These are phyloP conservation scores for Drosophila micromelanica DNA, from an alignment of 1,140 invertebrate species.

Conservation along the genomic window DNA sequence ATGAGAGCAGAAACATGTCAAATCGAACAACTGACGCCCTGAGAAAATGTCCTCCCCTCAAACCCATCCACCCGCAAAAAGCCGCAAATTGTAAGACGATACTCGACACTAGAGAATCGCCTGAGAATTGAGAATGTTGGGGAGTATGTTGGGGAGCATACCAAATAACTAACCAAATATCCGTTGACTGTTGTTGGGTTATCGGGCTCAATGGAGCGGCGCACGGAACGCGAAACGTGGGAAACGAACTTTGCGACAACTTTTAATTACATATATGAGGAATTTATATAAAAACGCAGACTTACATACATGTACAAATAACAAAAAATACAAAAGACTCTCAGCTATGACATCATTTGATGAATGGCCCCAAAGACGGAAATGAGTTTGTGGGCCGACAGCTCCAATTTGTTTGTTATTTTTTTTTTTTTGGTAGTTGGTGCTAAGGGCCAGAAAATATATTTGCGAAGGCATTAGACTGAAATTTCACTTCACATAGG, in stretches of 20 bases:
- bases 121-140: slow-evolving; percentile 12
- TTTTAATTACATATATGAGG: slow-evolving; percentile 71
- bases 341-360: slow-evolving; percentile 47
- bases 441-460: slow-evolving; percentile 24
- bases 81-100: slow-evolving; percentile 36
- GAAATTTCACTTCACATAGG: slow-evolving; percentile 13
- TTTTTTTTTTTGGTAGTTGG: not conserved
- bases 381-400: slow-evolving; percentile 63
- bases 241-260: slow-evolving; percentile 68
- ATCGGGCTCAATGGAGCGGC: slow-evolving; percentile 36
- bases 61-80: not conserved
- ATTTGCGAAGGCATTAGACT: slow-evolving; percentile 61
- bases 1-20: slow-evolving; percentile 35
- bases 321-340: slow-evolving; percentile 9
- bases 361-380: slow-evolving; percentile 57
- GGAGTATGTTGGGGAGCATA: slow-evolving; percentile 1
- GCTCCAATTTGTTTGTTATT: slow-evolving; percentile 11
- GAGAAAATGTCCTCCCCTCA: slow-evolving; percentile 15
- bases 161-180: slow-evolving; percentile 34
- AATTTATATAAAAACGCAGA: slow-evolving; percentile 7
- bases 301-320: not conserved
- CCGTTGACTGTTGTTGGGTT: slow-evolving; percentile 13
- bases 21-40: slow-evolving; percentile 21
- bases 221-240: slow-evolving; percentile 46
- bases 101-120: slow-evolving; percentile 7